A percentile compares a stretch with the other conserved stretches of the same genome.
phyloP scores from a whole-genome alignment of 2,888 invertebrate species.

The Scaptomyza cyrtandrae region DNA sequence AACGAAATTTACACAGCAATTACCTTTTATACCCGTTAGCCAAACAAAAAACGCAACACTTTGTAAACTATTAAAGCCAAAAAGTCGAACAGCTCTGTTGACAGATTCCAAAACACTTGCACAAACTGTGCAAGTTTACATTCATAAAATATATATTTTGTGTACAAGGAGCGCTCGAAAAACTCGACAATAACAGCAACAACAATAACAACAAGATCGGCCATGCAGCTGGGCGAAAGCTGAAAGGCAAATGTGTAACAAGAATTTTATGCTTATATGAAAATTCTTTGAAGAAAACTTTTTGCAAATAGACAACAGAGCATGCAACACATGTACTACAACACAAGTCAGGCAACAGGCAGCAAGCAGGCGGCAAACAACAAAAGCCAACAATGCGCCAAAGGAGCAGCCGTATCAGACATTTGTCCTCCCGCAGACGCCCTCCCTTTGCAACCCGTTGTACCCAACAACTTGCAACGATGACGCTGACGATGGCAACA shows the following conservation, averaged over 20 bases:
- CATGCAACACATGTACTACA: constrained; percentile 35
- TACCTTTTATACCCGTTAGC: constrained; percentile 40
- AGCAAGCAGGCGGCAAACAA: constrained; percentile 43
- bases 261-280: constrained; percentile 58
- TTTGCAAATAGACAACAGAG: constrained; percentile 63
- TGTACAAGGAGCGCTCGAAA: constrained; percentile 24
- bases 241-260: constrained; percentile 57
- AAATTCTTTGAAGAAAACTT: constrained; percentile 57
- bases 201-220: constrained; percentile 8
- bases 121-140: constrained; percentile 56
- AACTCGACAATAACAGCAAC: constrained; percentile 40
- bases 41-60: constrained; percentile 45
- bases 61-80: constrained; percentile 71
- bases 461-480: constrained; percentile 14
- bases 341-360: constrained; percentile 24
- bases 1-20: constrained; percentile 46
- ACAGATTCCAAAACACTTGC: constrained; percentile 77
- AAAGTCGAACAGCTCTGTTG: constrained; percentile 67
- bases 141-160: constrained; percentile 52
- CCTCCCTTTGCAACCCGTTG: background rate
- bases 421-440: constrained; percentile 23
- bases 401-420: constrained; percentile 55
- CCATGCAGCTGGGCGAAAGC: constrained; percentile 21
- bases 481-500: constrained; percentile 53
- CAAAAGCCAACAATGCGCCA: constrained; percentile 64